Base-by-base conservation (phyloP, 2,113 vertebrate genomes). In the Coptodon bakossiorum region DNA sequence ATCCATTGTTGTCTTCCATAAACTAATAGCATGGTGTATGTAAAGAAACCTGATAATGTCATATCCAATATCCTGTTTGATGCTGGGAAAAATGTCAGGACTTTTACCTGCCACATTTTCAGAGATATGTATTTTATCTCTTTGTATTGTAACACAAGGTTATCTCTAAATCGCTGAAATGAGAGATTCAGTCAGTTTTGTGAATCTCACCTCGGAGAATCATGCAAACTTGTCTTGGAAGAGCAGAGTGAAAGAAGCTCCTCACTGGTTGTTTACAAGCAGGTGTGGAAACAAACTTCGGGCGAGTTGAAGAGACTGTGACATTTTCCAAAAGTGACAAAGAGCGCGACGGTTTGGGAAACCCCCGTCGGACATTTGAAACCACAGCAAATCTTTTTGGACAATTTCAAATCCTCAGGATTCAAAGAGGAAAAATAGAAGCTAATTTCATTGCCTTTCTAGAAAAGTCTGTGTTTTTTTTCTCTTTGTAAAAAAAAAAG, bases 321-420 rank as follows among this genome's bases (percentile, higher is more conserved):
- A 52, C 81, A 50, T 63, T 82, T 22, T 66, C 61, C 52, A 2
- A 24, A 82, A 50, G 76, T 63, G 52, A 89, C 57, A 71, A 59
- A 63, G 82, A 84, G 52, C 5, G 4, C 9, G 54, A 31, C 45
- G 4, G 48, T 36, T 59, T 24, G 11, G 59, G 83, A 80, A 80
- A 61, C 11, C 9, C 79, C 83, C 6, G 50, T 81, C 6, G 16
- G 57, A 81, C 82, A 19, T 82, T 22, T 59, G 13, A 81, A 57
- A 53, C 1, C 3, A 27, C 80, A 79, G 52, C 29, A 22, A 36
- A 68, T 48, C 22, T 29, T 34, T 38, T 52, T 22, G 22, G 68
- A 45, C 27, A 50, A 78, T 31, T 50, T 78, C 9, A 1, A 84
- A 73, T 45, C 48, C 83, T 45, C 61, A 4, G 86, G 61, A 73